A percentile compares a stretch with the other conserved stretches of the same genome.
phyloP scores from a whole-genome alignment of 2,113 vertebrate species.

The Budorcas taxicolor region DNA sequence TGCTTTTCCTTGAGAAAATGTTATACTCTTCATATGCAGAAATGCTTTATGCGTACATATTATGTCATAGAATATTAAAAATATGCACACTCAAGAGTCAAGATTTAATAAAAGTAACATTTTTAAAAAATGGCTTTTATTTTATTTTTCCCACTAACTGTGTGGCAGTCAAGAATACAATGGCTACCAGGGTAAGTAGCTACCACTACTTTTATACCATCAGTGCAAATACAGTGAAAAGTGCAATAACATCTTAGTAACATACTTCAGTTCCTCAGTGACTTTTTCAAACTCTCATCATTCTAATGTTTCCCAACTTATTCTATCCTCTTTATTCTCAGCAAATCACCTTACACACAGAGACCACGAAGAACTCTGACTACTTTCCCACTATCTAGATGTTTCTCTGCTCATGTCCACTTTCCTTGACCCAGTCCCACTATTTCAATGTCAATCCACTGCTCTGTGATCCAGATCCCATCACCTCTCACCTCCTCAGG shows the following conservation, averaged over 20 bases:
- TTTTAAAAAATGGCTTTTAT: background rate
- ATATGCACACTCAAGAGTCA: background rate
- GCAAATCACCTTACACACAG: background rate
- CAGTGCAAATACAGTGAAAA: background rate
- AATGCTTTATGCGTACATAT: background rate
- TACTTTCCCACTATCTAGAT: background rate
- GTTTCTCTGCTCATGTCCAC: background rate
- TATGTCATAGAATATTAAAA: background rate
- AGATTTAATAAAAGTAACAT: background rate
- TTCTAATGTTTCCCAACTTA: background rate
- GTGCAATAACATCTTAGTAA: background rate
- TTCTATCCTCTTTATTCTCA: background rate
- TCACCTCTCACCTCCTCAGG: background rate
- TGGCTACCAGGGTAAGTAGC: background rate
- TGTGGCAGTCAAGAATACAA: background rate
- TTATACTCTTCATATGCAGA: background rate
- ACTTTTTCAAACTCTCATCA: background rate
- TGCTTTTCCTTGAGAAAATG: background rate
- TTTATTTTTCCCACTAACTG: background rate
- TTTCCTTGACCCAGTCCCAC: background rate
- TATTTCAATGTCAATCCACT: background rate
- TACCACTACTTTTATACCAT: background rate
- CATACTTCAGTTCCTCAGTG: background rate
- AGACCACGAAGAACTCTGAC: background rate
- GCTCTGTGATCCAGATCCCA: background rate